Base-by-base conservation (phyloP, 2,113 vertebrate species). In the Aix galericulata region DNA sequence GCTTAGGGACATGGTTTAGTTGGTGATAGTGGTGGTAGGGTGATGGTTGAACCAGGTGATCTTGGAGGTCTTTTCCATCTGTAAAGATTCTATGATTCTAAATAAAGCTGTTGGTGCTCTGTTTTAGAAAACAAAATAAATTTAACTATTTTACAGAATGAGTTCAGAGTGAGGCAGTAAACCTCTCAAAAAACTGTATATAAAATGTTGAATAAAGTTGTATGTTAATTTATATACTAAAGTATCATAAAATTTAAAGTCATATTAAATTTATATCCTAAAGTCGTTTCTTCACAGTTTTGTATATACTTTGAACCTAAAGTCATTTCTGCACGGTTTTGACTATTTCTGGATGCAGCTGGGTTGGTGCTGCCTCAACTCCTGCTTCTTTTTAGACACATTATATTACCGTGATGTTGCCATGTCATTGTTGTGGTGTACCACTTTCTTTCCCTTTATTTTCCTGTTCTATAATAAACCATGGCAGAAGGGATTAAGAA, bases 71-170 rank as follows among this genome's bases (percentile, higher is more conserved):
- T 21, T 22, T 48, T 48, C 46, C 46, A 48, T 11, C 46, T 20
- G 6, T 48, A 48, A 22, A 21, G 46, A 48, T 48, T 48, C 20
- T 22, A 11, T 48, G 20, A 48, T 21, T 48, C 46, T 48, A 84
- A 78, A 38, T 42, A 60, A 86, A 81, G 48, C 72, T 64, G 17
- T 17, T 87, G 42, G 50, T 31, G 42, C 8, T 81, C 34, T 58
- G 6, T n/a, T 87, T 71, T 62, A 27, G 56, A 77, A 93, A 94
- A 81, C 2, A 22, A 69, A 84, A 46, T 52, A 18, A 85, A 76
- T 76, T 52, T 13, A 77, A 22, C 31, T n/a, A 5, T 59, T 81
- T 83, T 55, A 74, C 5, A 36, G 8, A 67, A 63, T 44, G 16
- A 71, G 14, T 55, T 90, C 50, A 68, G 13, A 59, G 34, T 40